These are phyloP conservation scores for Phengaris alcon DNA, from an alignment of 2,888 invertebrate genomes.

Conservation along the genomic window DNA sequence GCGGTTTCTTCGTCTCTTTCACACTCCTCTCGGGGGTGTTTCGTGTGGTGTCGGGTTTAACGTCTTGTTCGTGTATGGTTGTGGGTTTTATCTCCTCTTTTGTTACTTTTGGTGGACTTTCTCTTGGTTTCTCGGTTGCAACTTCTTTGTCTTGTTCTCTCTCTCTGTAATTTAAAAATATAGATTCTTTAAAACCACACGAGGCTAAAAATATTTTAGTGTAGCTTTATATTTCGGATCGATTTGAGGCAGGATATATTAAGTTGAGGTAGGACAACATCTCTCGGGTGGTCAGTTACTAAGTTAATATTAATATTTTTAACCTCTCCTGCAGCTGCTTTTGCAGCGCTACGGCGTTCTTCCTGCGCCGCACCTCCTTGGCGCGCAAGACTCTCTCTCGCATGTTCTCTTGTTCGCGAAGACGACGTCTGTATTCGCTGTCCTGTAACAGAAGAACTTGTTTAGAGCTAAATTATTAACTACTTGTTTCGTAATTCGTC, in stretches of 20 bases:
- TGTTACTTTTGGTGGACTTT: conserved; percentile 37
- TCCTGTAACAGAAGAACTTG: conserved; percentile 48
- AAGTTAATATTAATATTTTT: conserved; percentile 14
- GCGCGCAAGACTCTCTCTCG: conserved; percentile 67
- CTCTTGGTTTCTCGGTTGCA: conserved; percentile 37
- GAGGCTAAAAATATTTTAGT: background rate
- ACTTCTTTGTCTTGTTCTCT: conserved; percentile 45
- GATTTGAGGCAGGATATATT: too few species aligned
- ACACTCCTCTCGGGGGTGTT: conserved; percentile 48
- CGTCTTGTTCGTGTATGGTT: conserved; percentile 35
- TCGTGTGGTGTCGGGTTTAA: conserved; percentile 53
- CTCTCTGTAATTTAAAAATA: conserved; percentile 46
- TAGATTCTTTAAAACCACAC: background rate
- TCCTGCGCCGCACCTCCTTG: conserved; percentile 65
- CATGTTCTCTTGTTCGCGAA: conserved; percentile 68
- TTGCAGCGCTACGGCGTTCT: conserved; percentile 58
- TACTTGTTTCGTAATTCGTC: background rate
- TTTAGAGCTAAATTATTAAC: background rate
- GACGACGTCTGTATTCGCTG: conserved; percentile 60
- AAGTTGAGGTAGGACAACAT: too few species aligned
- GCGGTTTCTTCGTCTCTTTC: conserved; percentile 22
- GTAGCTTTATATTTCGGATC: conserved; percentile 27
- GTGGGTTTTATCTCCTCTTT: conserved; percentile 36
- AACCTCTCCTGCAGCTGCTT: conserved; percentile 53
- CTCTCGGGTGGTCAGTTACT: too few species aligned